phyloP scores from a whole-genome alignment of 2,113 vertebrate genomes.

The Neogale vison region DNA sequence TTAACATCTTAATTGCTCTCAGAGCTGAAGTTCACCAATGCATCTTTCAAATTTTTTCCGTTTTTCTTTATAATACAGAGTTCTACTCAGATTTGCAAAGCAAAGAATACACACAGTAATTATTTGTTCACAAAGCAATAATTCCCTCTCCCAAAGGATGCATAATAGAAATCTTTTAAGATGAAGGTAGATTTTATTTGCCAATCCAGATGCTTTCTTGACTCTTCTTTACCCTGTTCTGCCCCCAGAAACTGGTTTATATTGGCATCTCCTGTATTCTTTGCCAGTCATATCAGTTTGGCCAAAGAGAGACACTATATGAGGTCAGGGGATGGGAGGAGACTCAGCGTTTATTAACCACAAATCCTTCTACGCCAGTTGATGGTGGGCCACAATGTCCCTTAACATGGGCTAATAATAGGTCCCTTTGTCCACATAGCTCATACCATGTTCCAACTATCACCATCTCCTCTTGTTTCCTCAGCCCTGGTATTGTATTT shows the following conservation, averaged over 20 bases:
- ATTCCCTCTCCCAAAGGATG: accelerated
- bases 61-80: background rate
- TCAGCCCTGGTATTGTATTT: background rate
- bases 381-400: accelerated
- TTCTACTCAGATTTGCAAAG: background rate
- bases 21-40: background rate
- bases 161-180: background rate
- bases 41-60: background rate
- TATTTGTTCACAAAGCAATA: background rate
- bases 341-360: background rate
- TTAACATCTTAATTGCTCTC: background rate
- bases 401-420: background rate
- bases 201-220: background rate
- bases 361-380: background rate
- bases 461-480: background rate
- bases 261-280: accelerated
- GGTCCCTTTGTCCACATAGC: accelerated
- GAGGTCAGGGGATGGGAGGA: background rate
- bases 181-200: background rate
- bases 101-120: background rate
- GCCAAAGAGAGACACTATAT: background rate
- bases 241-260: background rate
- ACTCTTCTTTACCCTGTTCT: background rate
- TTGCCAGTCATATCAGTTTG: background rate
- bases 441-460: background rate